Evolutionary conservation across 2,888 invertebrate species (phyloP).

Genomic region (Blastobasis lacticolella): DNA sequence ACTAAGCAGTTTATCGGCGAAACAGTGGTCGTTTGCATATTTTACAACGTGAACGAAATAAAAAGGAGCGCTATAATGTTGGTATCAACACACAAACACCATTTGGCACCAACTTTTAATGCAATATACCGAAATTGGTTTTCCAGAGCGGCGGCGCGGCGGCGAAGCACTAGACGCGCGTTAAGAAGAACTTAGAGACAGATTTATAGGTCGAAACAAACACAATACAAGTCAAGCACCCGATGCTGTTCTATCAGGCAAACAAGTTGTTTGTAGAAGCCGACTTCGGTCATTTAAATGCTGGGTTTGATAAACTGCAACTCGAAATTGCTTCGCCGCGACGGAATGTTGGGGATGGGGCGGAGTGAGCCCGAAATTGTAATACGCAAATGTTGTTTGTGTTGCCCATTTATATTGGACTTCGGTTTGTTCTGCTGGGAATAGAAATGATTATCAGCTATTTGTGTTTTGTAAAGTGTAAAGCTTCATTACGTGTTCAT

Average conservation of each 20-base stretch:
- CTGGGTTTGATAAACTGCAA: conserved; percentile 59
- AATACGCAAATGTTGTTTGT: conserved; percentile 4
- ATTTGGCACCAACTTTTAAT: conserved; percentile 66
- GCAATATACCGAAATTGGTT: conserved; percentile 66
- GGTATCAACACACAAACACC: conserved; percentile 34
- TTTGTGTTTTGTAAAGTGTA: too few species aligned
- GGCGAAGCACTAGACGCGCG: conserved; percentile 55
- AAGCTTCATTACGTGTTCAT: too few species aligned
- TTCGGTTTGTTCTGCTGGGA: too few species aligned
- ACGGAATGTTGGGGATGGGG: conserved; percentile 29
- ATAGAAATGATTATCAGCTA: too few species aligned
- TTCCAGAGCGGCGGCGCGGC: conserved; percentile 50
- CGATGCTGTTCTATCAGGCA: conserved; percentile 48
- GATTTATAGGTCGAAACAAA: conserved; percentile 64
- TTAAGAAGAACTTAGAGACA: conserved; percentile 66
- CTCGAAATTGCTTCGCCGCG: conserved; percentile 41
- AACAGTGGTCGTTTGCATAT: too few species aligned
- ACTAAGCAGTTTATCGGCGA: too few species aligned
- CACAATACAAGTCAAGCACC: conserved; percentile 39
- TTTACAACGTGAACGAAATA: too few species aligned
- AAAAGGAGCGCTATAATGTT: background rate
- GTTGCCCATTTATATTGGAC: too few species aligned
- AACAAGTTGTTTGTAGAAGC: conserved; percentile 57
- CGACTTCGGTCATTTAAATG: conserved; percentile 68
- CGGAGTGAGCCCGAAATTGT: background rate